phyloP scores from a whole-genome alignment of 2,797 vertebrate species.

The Gymnopithys bicolor region DNA sequence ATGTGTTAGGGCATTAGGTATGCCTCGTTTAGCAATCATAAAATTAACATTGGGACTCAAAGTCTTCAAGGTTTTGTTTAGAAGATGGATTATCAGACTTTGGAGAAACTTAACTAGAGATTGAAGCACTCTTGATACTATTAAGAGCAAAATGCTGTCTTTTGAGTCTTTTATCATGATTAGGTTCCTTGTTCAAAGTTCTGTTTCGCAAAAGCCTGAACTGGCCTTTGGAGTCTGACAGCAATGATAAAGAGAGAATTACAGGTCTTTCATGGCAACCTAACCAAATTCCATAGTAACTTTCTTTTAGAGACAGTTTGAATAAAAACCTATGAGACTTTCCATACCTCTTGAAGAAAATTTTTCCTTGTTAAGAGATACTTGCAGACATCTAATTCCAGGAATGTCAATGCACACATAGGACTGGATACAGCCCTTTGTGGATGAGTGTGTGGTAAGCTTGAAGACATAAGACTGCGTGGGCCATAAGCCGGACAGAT shows the following conservation, averaged over 20 bases:
- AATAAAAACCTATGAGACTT: background rate
- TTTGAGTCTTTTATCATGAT: background rate
- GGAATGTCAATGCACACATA: background rate
- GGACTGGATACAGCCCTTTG: background rate
- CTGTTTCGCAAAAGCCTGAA: background rate
- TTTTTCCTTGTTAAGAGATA: background rate
- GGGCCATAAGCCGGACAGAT: background rate
- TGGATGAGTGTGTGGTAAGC: background rate
- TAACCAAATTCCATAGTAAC: background rate
- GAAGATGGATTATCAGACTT: background rate
- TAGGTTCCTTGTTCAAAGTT: background rate
- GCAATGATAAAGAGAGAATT: background rate
- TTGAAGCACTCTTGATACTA: background rate
- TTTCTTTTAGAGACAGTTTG: background rate
- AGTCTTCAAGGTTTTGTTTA: background rate
- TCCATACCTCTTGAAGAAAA: background rate
- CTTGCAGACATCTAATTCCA: background rate
- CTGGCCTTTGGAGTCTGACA: background rate
- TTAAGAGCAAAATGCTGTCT: background rate
- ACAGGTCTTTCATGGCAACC: background rate
- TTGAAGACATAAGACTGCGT: background rate
- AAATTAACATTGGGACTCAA: background rate
- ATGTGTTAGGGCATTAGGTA: background rate
- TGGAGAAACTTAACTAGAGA: background rate
- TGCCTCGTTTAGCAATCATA: background rate